Percentiles rank a stretch among this genome's conserved stretches.
These are phyloP conservation scores for Clarias laeviceps DNA, from an alignment of 2,797 vertebrate species.

Conservation along the genomic window DNA sequence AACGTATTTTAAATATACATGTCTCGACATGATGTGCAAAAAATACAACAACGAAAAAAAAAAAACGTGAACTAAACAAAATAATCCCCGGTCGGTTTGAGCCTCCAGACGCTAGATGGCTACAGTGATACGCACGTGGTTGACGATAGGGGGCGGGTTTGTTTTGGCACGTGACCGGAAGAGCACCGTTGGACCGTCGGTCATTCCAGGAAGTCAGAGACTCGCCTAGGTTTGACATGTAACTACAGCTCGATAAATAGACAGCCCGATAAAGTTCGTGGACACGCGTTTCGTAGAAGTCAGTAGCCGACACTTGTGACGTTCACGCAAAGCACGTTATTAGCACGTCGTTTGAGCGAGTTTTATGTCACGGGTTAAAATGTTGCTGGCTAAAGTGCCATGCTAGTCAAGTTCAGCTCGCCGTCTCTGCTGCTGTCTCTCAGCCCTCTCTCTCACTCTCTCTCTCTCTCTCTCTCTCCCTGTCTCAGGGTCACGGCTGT, in stretches of 20 bases:
- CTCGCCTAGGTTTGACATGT: constrained; percentile 50
- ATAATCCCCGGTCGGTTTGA: background rate
- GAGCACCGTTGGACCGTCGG: constrained; percentile 54
- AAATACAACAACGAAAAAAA: too few species aligned
- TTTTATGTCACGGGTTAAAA: constrained; percentile 34
- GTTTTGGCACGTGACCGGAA: constrained; percentile 78
- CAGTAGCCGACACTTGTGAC: background rate
- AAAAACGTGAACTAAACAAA: too few species aligned
- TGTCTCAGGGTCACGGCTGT: background rate
- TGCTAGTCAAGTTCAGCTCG: constrained; percentile 31
- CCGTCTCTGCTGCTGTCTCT: background rate
- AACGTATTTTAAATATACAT: background rate
- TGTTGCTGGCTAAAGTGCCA: constrained; percentile 22
- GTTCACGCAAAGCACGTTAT: background rate
- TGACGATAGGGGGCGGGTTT: constrained; percentile 43
- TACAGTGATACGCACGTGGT: background rate
- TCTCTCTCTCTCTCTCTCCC: background rate
- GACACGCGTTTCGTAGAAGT: background rate
- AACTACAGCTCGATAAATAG: constrained; percentile 23
- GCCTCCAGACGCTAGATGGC: constrained; percentile 57
- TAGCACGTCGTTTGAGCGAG: background rate
- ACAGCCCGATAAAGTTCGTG: background rate
- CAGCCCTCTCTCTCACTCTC: background rate
- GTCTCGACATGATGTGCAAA: background rate
- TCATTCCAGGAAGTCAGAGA: constrained; percentile 56